A percentile compares a stretch with the other conserved stretches of the same genome.
Conservation (phyloP, 2,888 invertebrate genomes). For the Mallateleia sp. region DNA sequence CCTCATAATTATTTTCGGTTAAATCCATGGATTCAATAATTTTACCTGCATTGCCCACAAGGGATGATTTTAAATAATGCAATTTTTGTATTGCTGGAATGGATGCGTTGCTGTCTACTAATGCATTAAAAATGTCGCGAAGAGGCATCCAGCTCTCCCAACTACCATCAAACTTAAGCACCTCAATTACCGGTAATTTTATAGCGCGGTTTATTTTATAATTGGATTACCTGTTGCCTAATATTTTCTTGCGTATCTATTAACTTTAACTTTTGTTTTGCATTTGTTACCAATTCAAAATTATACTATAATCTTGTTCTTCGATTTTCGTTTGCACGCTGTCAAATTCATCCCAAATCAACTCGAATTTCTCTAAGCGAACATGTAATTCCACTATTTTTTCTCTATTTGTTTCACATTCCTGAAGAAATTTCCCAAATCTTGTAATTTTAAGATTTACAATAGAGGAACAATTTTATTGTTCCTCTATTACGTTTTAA, state of each 20-base stretch:
- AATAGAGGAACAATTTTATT: not conserved
- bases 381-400: not conserved
- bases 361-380: slow-evolving; percentile 16
- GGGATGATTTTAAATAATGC: slow-evolving; percentile 31
- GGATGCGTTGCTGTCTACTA: slow-evolving; percentile 61
- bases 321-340: slow-evolving; percentile 3
- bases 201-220: not conserved
- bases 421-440: not conserved
- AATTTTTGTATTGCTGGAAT: slow-evolving; percentile 62
- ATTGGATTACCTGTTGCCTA: not conserved
- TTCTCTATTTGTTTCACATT: not conserved
- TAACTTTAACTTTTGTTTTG: not conserved
- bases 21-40: slow-evolving; percentile 46
- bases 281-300: not conserved
- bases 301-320: not conserved
- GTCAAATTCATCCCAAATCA: slow-evolving; percentile 6
- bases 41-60: slow-evolving; percentile 31
- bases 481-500: not conserved
- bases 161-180: too few species aligned
- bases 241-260: not conserved
- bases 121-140: too few species aligned
- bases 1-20: slow-evolving; percentile 38
- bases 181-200: slow-evolving; percentile 41
- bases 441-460: slow-evolving; percentile 8
- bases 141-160: slow-evolving; percentile 65